These are phyloP conservation scores for Parochlus steinenii DNA, from an alignment of 2,888 invertebrate species.

Conservation along the genomic window DNA sequence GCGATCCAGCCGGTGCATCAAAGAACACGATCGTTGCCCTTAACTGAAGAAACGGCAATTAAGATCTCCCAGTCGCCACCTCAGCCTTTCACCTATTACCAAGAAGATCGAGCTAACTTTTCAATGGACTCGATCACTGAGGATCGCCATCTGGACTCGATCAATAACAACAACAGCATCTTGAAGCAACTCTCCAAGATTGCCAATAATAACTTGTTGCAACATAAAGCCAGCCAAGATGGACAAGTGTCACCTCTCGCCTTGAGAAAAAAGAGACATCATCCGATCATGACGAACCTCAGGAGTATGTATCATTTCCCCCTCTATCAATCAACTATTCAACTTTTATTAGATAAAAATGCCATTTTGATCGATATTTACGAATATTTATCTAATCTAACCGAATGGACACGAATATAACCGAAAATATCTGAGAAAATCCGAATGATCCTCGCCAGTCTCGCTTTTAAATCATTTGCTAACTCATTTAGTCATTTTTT, in stretches of 20 bases:
- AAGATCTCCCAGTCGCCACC: constrained; percentile 11
- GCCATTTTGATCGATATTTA: too few relatives aligned
- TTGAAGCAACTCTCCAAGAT: constrained; percentile 11
- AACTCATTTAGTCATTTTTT: too few relatives aligned
- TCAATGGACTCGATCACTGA: constrained; percentile 12
- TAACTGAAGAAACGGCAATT: constrained; percentile 36
- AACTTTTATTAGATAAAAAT: too few relatives aligned
- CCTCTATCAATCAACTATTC: too few relatives aligned
- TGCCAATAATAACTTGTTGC: too few relatives aligned
- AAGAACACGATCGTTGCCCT: constrained; percentile 51
- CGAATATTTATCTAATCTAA: too few relatives aligned
- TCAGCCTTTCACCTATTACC: neutral
- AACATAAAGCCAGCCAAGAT: neutral
- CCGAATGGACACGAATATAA: too few relatives aligned
- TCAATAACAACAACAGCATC: constrained; percentile 8
- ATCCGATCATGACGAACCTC: constrained; percentile 11
- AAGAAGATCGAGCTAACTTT: constrained; percentile 2
- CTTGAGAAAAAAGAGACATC: constrained; percentile 11
- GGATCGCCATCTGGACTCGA: constrained; percentile 7
- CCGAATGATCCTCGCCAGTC: too few relatives aligned
- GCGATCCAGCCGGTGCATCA: constrained; percentile 37
- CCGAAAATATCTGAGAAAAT: too few relatives aligned
- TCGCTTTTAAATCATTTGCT: too few relatives aligned
- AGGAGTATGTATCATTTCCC: constrained; percentile 12
- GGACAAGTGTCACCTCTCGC: too few relatives aligned